These are phyloP conservation scores for Enteromius viviparus DNA, from an alignment of 2,797 vertebrate species.

Conservation along the genomic window DNA sequence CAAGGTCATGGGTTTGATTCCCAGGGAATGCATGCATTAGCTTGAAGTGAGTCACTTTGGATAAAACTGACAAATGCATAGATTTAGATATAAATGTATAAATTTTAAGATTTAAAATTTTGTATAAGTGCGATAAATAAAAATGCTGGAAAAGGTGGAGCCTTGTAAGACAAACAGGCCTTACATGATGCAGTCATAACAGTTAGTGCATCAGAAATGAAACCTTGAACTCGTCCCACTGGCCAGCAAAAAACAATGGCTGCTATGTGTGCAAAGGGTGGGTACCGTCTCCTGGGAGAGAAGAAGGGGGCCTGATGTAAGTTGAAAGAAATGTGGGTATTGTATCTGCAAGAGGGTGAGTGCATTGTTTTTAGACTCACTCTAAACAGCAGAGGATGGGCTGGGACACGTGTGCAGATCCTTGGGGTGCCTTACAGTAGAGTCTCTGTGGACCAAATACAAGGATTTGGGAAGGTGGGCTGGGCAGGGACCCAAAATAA, in stretches of 20 bases:
- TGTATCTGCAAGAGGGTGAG: constrained; percentile 65
- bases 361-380: constrained; percentile 40
- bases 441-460: neutral
- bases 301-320: constrained; percentile 76
- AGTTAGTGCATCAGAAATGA: constrained; percentile 65
- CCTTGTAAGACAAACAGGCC: neutral
- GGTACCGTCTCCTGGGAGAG: constrained; percentile 59
- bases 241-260: constrained; percentile 59
- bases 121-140: neutral
- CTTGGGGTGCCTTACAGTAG: neutral
- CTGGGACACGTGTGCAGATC: constrained; percentile 34
- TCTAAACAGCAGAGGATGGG: constrained; percentile 30
- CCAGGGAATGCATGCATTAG: constrained; percentile 7
- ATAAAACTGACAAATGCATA: neutral
- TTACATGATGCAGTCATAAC: constrained; percentile 75
- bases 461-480: constrained; percentile 2
- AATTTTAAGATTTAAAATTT: neutral
- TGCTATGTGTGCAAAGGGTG: constrained; percentile 61
- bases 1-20: constrained; percentile 16
- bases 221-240: constrained; percentile 61
- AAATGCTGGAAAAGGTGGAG: neutral
- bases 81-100: neutral
- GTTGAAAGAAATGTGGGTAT: constrained; percentile 75
- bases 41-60: constrained; percentile 2
- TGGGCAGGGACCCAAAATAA: constrained; percentile 37